phyloP scores from a whole-genome alignment of 2,113 vertebrate genomes.

The Eurystomus gularis region DNA sequence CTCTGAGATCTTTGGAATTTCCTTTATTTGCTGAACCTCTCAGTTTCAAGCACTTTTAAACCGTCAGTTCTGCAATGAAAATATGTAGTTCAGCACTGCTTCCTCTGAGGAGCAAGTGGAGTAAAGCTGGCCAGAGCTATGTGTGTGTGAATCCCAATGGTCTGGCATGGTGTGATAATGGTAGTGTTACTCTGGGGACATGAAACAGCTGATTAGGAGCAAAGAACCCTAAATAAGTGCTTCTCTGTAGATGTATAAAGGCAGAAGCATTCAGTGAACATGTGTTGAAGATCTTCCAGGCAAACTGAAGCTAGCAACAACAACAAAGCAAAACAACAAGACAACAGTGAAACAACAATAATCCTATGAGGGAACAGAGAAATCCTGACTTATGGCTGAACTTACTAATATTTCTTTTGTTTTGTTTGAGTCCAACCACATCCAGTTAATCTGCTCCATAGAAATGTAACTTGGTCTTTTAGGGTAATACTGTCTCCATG shows the following conservation, averaged over 20 bases:
- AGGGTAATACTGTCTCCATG: not conserved
- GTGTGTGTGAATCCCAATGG: not conserved
- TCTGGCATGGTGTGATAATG: not conserved
- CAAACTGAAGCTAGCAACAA: not conserved
- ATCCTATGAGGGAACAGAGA: not conserved
- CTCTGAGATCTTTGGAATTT: not conserved
- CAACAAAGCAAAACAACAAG: not conserved
- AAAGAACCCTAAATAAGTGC: not conserved
- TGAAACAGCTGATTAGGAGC: fast-evolving
- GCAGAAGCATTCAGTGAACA: not conserved
- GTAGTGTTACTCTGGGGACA: not conserved
- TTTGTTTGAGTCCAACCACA: not conserved
- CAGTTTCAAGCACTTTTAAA: not conserved
- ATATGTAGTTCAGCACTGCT: not conserved
- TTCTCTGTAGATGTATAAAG: not conserved
- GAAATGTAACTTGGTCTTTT: not conserved
- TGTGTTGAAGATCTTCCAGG: not conserved
- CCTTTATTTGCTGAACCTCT: not conserved
- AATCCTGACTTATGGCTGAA: not conserved
- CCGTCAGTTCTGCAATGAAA: not conserved
- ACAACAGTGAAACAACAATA: not conserved
- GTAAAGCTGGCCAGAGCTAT: not conserved
- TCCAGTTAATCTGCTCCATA: not conserved
- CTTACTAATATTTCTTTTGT: not conserved
- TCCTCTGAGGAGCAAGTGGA: not conserved